phyloP scores from a whole-genome alignment of 2,113 vertebrate genomes.

The Corythaixoides concolor region DNA sequence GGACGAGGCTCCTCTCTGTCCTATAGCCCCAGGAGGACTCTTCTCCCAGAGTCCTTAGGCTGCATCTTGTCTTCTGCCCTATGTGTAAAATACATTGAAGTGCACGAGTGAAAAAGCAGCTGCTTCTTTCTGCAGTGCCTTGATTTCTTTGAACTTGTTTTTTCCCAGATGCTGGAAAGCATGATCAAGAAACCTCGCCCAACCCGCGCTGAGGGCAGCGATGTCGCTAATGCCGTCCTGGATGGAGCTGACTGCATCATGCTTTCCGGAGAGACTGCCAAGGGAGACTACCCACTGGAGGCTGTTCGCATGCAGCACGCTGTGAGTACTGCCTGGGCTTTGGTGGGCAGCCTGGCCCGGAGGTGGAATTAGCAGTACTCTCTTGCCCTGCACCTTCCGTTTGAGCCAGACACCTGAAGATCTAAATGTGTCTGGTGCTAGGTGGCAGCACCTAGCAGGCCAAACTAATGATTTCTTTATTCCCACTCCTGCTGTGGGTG shows the following conservation, averaged over 20 bases:
- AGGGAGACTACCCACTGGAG: constrained; percentile 96
- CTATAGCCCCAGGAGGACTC: fast-evolving
- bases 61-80: neutral
- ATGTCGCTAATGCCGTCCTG: constrained; percentile 94
- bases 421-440: neutral
- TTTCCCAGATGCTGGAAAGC: constrained; percentile 93
- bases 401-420: neutral
- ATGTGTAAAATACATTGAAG: fast-evolving
- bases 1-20: neutral
- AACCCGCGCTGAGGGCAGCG: constrained; percentile 92
- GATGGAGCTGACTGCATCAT: constrained; percentile 98
- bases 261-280: constrained; percentile 96
- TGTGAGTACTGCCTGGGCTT: constrained; percentile 71
- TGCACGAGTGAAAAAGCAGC: neutral
- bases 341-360: fast-evolving
- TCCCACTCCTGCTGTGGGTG: fast-evolving
- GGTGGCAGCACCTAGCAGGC: neutral
- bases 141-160: neutral
- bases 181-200: constrained; percentile 99
- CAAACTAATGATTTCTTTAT: neutral
- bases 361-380: neutral
- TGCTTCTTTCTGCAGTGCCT: neutral
- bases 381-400: too few relatives aligned
- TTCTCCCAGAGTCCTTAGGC: neutral
- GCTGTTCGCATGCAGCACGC: constrained; percentile 91